Conservation (phyloP, 23 tunicate genomes). For the Styela plicata region DNA sequence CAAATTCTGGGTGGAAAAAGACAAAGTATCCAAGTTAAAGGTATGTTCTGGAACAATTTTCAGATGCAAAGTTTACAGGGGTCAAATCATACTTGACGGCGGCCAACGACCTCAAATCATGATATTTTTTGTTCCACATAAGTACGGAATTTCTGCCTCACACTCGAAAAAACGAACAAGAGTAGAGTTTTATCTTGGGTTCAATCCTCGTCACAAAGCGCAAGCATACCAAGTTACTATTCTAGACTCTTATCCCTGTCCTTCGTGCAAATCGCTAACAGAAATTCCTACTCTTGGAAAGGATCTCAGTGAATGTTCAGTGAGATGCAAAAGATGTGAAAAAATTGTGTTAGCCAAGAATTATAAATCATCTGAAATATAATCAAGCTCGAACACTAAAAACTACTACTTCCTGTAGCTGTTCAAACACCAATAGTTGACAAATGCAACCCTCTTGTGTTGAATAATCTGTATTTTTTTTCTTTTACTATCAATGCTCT, state of each 20-base stretch:
- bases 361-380: too few species aligned
- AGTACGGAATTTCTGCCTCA: not conserved
- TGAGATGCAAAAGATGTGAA: not conserved
- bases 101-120: not conserved
- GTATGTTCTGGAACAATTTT: conserved; percentile 12
- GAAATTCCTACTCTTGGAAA: conserved; percentile 10
- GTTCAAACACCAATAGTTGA: too few species aligned
- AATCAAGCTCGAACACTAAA: too few species aligned
- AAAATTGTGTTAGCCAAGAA: not conserved
- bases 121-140: conserved; percentile 1
- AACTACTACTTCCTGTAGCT: too few species aligned
- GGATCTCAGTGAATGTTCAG: not conserved
- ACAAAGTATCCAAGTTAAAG: not conserved
- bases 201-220: conserved; percentile 8
- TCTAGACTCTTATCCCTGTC: not conserved
- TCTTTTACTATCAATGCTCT: too few species aligned
- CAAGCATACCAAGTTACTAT: conserved; percentile 18
- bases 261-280: not conserved
- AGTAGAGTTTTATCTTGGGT: conserved; percentile 16
- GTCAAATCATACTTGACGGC: conserved; percentile 11
- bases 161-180: conserved; percentile 14
- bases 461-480: too few species aligned
- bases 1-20: too few species aligned
- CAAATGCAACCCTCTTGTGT: too few species aligned
- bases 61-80: not conserved